Conservation (phyloP, 2,113 vertebrate genomes). For the Xiphorhynchus elegans region DNA sequence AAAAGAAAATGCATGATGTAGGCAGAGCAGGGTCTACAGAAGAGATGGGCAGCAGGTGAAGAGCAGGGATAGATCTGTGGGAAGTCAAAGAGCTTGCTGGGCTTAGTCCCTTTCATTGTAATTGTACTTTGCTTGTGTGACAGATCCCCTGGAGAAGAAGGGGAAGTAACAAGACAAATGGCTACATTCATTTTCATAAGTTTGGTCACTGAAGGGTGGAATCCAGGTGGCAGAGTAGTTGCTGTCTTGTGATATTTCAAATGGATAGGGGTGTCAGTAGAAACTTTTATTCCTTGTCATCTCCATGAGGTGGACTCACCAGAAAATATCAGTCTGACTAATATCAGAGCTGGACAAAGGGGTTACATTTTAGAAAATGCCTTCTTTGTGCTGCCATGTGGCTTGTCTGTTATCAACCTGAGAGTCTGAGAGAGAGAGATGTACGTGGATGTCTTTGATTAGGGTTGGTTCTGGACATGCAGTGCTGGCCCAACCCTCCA, state of each 20-base stretch:
- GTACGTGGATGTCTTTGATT: not conserved
- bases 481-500: not conserved
- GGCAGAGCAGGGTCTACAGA: not conserved
- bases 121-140: not conserved
- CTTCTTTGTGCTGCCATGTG: not conserved
- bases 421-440: not conserved
- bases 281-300: not conserved
- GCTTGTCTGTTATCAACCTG: not conserved
- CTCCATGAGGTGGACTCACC: not conserved
- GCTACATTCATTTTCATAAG: not conserved
- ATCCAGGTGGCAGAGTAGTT: not conserved
- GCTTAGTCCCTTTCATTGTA: not conserved
- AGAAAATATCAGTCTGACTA: not conserved
- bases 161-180: not conserved
- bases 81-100: not conserved
- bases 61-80: not conserved
- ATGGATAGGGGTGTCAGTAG: rapidly evolving
- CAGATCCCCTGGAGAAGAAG: not conserved
- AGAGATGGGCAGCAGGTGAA: not conserved
- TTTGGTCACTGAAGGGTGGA: not conserved
- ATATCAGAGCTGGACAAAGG: not conserved
- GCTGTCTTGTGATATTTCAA: not conserved
- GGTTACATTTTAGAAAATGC: not conserved
- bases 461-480: not conserved
- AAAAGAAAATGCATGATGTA: not conserved